These are phyloP conservation scores for Elachura formosa DNA, from an alignment of 2,113 vertebrate species.

Conservation along the genomic window DNA sequence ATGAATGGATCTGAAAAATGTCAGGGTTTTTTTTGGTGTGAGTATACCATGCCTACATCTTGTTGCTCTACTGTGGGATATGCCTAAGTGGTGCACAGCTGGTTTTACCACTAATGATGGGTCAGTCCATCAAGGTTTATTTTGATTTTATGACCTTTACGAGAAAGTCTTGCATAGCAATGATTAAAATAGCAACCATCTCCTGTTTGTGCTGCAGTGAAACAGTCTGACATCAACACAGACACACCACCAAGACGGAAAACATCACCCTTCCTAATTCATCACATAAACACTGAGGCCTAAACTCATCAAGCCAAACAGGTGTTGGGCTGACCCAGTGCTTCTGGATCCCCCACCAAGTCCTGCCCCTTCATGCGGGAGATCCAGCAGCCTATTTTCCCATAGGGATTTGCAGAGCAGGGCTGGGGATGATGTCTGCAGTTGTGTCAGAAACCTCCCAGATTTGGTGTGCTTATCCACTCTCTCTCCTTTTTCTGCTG, in stretches of 20 bases:
- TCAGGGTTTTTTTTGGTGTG: neutral
- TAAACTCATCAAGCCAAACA: neutral
- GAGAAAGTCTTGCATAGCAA: slow-evolving; percentile 2
- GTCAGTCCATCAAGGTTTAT: slow-evolving; percentile 19
- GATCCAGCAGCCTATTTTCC: neutral
- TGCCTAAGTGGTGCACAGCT: neutral
- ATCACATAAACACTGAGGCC: neutral
- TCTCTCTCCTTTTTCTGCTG: neutral
- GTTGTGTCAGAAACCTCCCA: neutral
- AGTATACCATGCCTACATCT: neutral
- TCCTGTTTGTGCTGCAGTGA: neutral
- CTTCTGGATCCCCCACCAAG: neutral
- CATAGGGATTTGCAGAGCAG: neutral
- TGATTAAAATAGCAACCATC: slow-evolving; percentile 38
- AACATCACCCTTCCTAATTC: neutral
- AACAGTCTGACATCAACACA: neutral
- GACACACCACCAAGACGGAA: neutral
- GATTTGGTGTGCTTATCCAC: neutral
- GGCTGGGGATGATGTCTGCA: neutral
- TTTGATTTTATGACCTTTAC: slow-evolving; percentile 48
- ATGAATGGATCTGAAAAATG: neutral
- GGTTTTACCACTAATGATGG: slow-evolving; percentile 50
- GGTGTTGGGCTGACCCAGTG: neutral
- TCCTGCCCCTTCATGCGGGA: neutral
- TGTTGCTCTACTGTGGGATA: neutral